Conservation (phyloP, 2,888 invertebrate genomes). For the Eulithis testata region DNA sequence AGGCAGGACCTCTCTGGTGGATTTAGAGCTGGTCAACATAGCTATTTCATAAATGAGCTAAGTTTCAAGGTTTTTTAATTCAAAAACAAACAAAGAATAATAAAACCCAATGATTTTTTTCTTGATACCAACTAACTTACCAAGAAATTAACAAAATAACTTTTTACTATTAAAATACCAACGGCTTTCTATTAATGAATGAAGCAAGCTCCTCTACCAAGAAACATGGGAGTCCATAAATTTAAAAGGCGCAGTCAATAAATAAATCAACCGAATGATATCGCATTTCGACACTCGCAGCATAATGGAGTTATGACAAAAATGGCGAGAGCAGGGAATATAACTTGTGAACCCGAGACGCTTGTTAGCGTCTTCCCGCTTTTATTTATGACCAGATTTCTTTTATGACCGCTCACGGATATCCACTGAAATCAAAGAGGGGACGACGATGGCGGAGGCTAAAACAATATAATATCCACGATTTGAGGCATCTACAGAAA, state of each 20-base stretch:
- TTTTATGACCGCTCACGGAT: slow-evolving; percentile 78
- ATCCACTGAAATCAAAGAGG: slow-evolving; percentile 66
- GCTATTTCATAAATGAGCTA: not conserved
- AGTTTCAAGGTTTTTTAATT: not conserved
- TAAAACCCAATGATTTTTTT: too few species aligned
- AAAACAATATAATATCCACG: slow-evolving; percentile 65
- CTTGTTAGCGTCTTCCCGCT: slow-evolving; percentile 81
- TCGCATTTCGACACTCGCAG: slow-evolving; percentile 78
- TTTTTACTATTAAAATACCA: not conserved
- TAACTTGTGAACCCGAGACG: slow-evolving; percentile 82
- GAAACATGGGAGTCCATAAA: slow-evolving; percentile 21
- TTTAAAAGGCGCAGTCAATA: slow-evolving; percentile 42
- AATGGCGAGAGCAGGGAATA: slow-evolving; percentile 80
- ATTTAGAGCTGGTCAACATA: slow-evolving; percentile 2
- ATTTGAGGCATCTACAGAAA: slow-evolving; percentile 32
- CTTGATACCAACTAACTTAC: too few species aligned
- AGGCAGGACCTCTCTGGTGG: slow-evolving; percentile 12
- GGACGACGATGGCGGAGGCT: slow-evolving; percentile 44
- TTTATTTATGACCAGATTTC: slow-evolving; percentile 85
- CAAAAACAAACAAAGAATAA: not conserved
- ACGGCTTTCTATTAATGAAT: not conserved
- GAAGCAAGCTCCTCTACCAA: not conserved
- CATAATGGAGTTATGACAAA: slow-evolving; percentile 83
- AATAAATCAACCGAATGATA: slow-evolving; percentile 72
- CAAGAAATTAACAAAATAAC: too few species aligned